These are phyloP conservation scores for Melopsittacus undulatus DNA, from an alignment of 2,797 vertebrate genomes.

Conservation along the genomic window DNA sequence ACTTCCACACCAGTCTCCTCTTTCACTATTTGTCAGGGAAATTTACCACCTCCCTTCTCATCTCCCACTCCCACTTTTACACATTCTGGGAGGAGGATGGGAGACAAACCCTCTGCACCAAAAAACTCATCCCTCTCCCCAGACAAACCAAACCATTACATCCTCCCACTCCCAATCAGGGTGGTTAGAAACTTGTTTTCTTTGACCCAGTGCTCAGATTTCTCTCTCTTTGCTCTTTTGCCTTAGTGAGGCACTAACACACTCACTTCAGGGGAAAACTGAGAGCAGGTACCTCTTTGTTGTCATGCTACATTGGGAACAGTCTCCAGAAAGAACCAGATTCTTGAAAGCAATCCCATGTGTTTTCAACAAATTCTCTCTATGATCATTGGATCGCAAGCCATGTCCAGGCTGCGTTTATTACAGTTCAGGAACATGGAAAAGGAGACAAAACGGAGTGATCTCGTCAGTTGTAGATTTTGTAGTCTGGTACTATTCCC, in stretches of 20 bases:
- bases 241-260: background rate
- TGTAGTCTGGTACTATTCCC: background rate
- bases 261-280: background rate
- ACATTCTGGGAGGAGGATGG: background rate
- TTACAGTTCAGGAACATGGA: background rate
- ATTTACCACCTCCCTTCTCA: background rate
- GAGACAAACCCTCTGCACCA: background rate
- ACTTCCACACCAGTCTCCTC: background rate
- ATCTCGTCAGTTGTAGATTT: background rate
- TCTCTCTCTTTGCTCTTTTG: background rate
- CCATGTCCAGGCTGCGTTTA: background rate
- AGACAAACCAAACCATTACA: background rate
- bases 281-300: background rate
- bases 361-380: background rate
- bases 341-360: background rate
- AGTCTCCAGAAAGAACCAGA: background rate
- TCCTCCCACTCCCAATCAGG: rapidly evolving
- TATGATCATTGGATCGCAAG: background rate
- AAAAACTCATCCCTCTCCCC: rapidly evolving
- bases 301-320: background rate
- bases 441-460: background rate
- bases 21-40: background rate
- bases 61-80: background rate
- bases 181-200: background rate
- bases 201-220: background rate